Conservation (phyloP, 2,797 vertebrate genomes). For the Natrix natrix region DNA sequence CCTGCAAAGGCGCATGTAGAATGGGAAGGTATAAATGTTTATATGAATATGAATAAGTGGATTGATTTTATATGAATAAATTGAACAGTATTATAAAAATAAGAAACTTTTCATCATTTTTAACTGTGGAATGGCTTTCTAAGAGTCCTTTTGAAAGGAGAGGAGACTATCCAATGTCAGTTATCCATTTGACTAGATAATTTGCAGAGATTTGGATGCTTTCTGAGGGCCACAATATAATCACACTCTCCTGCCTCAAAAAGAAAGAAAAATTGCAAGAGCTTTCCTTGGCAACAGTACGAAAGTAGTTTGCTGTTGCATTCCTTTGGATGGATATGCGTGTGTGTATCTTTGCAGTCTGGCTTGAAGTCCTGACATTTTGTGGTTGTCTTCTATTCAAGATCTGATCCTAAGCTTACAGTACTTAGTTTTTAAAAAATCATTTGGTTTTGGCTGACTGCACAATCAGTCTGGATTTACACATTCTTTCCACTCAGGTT, state of each 20-base stretch:
- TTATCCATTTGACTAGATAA: background rate
- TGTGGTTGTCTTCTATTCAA: background rate
- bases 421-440: background rate
- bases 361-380: background rate
- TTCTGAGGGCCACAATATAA: background rate
- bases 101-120: background rate
- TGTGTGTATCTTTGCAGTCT: background rate
- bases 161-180: background rate
- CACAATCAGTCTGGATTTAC: background rate
- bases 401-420: background rate
- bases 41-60: background rate
- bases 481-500: background rate
- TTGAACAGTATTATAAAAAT: background rate
- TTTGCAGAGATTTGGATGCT: background rate
- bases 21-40: background rate
- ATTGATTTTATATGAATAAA: constrained; percentile 2
- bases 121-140: background rate
- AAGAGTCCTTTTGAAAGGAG: background rate
- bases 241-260: background rate
- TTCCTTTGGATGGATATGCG: background rate
- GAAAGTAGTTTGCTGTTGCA: background rate
- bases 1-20: background rate
- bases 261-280: background rate
- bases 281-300: background rate
- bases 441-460: background rate